phyloP scores from a whole-genome alignment of 2,888 invertebrate genomes.

The Leptopilina myrica region DNA sequence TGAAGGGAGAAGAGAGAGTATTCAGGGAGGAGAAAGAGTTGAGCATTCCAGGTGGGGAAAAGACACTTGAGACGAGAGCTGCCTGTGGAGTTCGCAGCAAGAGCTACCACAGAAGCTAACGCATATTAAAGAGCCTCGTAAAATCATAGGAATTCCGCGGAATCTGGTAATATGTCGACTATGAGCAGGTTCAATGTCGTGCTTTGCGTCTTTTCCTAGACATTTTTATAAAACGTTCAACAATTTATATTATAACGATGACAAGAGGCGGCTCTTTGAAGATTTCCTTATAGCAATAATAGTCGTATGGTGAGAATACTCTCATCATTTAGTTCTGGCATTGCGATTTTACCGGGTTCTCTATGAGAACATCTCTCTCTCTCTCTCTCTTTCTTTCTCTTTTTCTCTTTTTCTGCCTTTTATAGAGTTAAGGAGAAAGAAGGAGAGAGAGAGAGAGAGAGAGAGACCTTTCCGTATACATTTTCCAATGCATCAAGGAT shows the following conservation, averaged over 20 bases:
- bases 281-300: constrained; percentile 32
- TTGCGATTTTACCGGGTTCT: constrained; percentile 50
- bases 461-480: constrained; percentile 40
- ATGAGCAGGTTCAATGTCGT: constrained; percentile 45
- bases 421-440: not conserved
- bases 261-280: constrained; percentile 20
- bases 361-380: no score
- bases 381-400: no score
- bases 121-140: constrained; percentile 56
- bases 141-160: constrained; percentile 57
- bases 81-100: constrained; percentile 49
- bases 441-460: not conserved
- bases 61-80: constrained; percentile 56
- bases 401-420: no score
- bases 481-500: constrained; percentile 19
- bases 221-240: constrained; percentile 33
- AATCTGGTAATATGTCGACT: constrained; percentile 53
- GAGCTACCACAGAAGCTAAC: constrained; percentile 51
- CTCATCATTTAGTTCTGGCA: constrained; percentile 63
- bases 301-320: constrained; percentile 68
- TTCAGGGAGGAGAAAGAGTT: constrained; percentile 51
- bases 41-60: constrained; percentile 52
- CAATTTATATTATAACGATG: constrained; percentile 43
- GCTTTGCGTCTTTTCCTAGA: constrained; percentile 18
- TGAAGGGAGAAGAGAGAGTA: constrained; percentile 48